These are phyloP conservation scores for Musca vetustissima DNA, from an alignment of 1,140 invertebrate genomes.

Conservation along the genomic window DNA sequence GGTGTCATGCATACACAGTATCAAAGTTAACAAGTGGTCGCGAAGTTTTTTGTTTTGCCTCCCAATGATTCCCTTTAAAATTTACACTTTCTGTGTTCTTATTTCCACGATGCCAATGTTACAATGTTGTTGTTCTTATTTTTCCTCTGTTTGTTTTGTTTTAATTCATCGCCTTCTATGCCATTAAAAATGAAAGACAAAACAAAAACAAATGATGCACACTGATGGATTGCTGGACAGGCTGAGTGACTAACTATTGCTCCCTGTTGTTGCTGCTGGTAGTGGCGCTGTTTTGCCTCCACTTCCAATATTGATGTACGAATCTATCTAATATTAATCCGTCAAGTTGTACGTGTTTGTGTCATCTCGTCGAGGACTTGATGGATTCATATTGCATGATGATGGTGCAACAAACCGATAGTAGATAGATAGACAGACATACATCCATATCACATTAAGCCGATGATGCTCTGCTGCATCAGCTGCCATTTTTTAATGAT, in stretches of 20 bases:
- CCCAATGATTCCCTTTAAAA: too few relatives aligned
- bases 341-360: too few relatives aligned
- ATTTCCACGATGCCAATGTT: background rate
- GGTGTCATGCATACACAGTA: too few relatives aligned
- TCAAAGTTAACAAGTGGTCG: too few relatives aligned
- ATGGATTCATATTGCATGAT: background rate
- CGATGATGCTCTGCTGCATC: background rate
- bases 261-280: background rate
- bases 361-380: too few relatives aligned
- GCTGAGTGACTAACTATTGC: too few relatives aligned
- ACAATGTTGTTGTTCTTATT: background rate
- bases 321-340: too few relatives aligned
- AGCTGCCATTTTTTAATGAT: background rate
- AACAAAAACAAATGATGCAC: background rate
- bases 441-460: too few relatives aligned
- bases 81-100: slow-evolving; percentile 2
- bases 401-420: background rate
- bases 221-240: slow-evolving; percentile 6
- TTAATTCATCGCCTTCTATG: too few relatives aligned
- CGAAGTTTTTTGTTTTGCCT: too few relatives aligned
- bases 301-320: background rate
- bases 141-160: background rate
- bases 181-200: too few relatives aligned
- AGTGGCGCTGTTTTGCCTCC: background rate
- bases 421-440: too few relatives aligned